Conservation (phyloP, 1,140 invertebrate genomes). For the Pachyrhynchus sulphureomaculatus region DNA sequence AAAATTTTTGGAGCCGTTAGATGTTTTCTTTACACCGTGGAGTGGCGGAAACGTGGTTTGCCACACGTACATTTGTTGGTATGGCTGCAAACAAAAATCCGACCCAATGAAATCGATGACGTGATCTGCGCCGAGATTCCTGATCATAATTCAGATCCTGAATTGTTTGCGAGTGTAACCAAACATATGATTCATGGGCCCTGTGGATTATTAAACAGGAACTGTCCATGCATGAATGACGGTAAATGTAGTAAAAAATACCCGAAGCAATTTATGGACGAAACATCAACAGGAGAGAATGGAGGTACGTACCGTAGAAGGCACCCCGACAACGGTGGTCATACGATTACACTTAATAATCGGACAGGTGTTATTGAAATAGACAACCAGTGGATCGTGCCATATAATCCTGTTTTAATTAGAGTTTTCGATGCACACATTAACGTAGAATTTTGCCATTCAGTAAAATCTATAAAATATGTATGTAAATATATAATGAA, state of each 20-base stretch:
- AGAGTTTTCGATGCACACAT: conserved; percentile 1
- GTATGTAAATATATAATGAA: too few species aligned
- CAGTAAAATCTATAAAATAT: too few species aligned
- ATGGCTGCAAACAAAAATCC: conserved; percentile 6
- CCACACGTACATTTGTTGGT: too few species aligned
- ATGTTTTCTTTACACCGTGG: conserved; percentile 19
- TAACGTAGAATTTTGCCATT: conserved; percentile 14
- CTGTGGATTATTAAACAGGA: conserved; percentile 38
- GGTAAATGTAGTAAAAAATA: conserved; percentile 3
- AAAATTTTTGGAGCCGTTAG: conserved; percentile 7
- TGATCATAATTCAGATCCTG: conserved; percentile 49
- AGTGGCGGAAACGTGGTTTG: conserved; percentile 23
- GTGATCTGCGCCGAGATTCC: conserved; percentile 59
- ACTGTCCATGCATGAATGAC: conserved; percentile 16
- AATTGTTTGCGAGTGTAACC: conserved; percentile 49
- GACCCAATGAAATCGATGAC: conserved; percentile 28
- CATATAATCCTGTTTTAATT: conserved; percentile 9
- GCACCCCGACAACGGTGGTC: too few species aligned
- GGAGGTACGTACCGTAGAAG: too few species aligned
- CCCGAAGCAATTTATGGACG: not conserved
- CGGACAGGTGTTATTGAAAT: not conserved
- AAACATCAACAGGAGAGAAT: not conserved
- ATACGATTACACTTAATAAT: too few species aligned
- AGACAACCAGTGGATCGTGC: conserved; percentile 13
- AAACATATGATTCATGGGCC: conserved; percentile 54